Evolutionary conservation across 2,113 vertebrate species (phyloP).

Genomic region (Pelobates fuscus): DNA sequence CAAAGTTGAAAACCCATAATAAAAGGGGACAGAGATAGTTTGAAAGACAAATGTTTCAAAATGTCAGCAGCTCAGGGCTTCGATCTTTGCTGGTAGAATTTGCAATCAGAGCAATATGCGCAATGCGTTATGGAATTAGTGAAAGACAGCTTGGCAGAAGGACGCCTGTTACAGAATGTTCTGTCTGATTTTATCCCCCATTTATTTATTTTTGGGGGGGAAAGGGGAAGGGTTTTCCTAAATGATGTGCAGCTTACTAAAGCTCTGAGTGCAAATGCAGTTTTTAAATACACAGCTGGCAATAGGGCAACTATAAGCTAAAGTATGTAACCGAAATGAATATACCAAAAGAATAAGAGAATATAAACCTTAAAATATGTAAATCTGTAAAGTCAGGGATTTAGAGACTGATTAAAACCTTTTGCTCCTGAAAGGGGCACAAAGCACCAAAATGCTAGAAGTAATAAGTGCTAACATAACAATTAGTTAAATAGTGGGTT

Average conservation of each 20-base stretch:
- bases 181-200: slow-evolving; percentile 40
- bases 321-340: too few species aligned
- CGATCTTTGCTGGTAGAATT: slow-evolving; percentile 63
- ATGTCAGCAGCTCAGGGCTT: slow-evolving; percentile 67
- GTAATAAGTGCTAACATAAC: too few species aligned
- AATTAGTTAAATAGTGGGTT: too few species aligned
- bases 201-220: neutral
- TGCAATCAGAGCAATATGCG: slow-evolving; percentile 68
- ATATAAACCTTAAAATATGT: too few species aligned
- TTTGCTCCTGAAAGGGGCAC: too few species aligned
- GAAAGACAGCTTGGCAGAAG: slow-evolving; percentile 58
- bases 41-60: slow-evolving; percentile 73
- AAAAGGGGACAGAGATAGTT: slow-evolving; percentile 54
- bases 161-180: slow-evolving; percentile 44
- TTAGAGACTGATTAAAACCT: too few species aligned
- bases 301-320: too few species aligned
- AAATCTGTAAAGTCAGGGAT: too few species aligned
- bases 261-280: slow-evolving; percentile 53
- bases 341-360: too few species aligned
- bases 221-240: neutral
- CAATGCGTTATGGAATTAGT: slow-evolving; percentile 57
- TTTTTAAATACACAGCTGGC: slow-evolving; percentile 51
- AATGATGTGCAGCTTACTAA: slow-evolving; percentile 24
- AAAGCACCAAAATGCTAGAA: too few species aligned
- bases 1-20: too few species aligned